Evolutionary conservation across 2,113 vertebrate species (phyloP), one percentile per base, ranked within the genome.

Genomic region (Odobenus rosmarus): DNA sequence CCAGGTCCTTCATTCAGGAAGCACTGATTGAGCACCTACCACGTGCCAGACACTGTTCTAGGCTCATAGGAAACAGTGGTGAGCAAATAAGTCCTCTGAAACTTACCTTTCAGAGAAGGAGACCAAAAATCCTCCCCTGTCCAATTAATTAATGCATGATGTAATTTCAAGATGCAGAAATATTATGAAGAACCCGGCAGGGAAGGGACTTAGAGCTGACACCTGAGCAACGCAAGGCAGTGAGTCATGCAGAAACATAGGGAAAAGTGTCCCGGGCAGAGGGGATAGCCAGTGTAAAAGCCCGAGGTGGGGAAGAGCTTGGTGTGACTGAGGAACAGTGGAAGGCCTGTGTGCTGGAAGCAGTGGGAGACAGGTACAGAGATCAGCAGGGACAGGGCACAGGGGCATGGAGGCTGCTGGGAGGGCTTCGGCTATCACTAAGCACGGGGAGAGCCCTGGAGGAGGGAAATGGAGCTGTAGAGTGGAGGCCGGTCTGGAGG

Each of bases 81-180:
- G 62, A 74, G 83, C 33, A 24, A 67, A 57, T 10, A 14, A 53
- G 31, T 26, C 46, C 85, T 71, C 74, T 13, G 85, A 93, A 76
- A 64, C 6, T 15, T 23, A 7, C 3, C 5, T 21, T 86, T 57
- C 19, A 39, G 55, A 64, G 36, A 79, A 42, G 39, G 53, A 74
- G 55, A 51, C 4, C 51, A 21, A 51, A 69, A 31, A 13, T n/a
- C 67, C 82, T 53, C 12, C 11, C 10, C 5, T 16, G 1, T 46
- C 23, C 18, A 11, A 4, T 3, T 6, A 26, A 53, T 33, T 26
- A 18, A 39, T 1, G 31, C 1, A 1, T 0, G 0, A 24, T 28
- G 16, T 24, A 14, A 13, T n/a, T 57, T 82, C 24, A 55, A 24
- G 21, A 57, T 19, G 59, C 31, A 10, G 42, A 42, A 9, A 72